Conservation (phyloP, 2,888 invertebrate species). For the Drosophila buzzatii region DNA sequence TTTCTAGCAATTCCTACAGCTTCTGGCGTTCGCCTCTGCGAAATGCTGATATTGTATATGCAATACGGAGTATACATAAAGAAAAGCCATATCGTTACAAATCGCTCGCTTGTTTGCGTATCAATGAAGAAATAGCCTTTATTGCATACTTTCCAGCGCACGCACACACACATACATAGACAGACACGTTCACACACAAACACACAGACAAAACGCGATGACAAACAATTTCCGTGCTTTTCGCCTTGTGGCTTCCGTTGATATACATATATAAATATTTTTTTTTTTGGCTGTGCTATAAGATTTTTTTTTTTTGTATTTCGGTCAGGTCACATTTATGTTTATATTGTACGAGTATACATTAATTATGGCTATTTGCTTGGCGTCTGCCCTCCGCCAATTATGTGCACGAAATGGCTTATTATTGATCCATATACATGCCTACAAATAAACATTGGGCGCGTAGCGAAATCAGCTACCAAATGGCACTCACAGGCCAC, state of each 20-base stretch:
- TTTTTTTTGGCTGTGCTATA: slow-evolving; percentile 22
- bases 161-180: slow-evolving; percentile 6
- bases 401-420: slow-evolving; percentile 78
- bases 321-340: slow-evolving; percentile 78
- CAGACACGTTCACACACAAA: slow-evolving; percentile 1
- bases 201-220: slow-evolving; percentile 28
- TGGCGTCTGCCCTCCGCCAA: slow-evolving; percentile 58
- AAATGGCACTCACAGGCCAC: slow-evolving; percentile 69
- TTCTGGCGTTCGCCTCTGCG: slow-evolving; percentile 13
- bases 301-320: slow-evolving; percentile 62
- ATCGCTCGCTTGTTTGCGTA: slow-evolving; percentile 70
- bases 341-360: slow-evolving; percentile 66
- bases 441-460: slow-evolving; percentile 26
- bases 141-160: slow-evolving; percentile 68
- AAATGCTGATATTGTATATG: slow-evolving; percentile 9
- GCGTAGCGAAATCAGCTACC: slow-evolving; percentile 55
- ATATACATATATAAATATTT: neutral
- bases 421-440: slow-evolving; percentile 69
- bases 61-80: slow-evolving; percentile 6
- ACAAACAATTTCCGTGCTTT: slow-evolving; percentile 64
- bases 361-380: slow-evolving; percentile 78
- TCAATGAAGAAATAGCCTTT: slow-evolving; percentile 72
- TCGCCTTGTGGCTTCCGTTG: slow-evolving; percentile 55
- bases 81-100: slow-evolving; percentile 53
- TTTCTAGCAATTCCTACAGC: slow-evolving; percentile 38